Evolutionary conservation across 1,140 invertebrate genomes (phyloP), one percentile per base, ranked within the genome.

Genomic region (Dryas iulia): DNA sequence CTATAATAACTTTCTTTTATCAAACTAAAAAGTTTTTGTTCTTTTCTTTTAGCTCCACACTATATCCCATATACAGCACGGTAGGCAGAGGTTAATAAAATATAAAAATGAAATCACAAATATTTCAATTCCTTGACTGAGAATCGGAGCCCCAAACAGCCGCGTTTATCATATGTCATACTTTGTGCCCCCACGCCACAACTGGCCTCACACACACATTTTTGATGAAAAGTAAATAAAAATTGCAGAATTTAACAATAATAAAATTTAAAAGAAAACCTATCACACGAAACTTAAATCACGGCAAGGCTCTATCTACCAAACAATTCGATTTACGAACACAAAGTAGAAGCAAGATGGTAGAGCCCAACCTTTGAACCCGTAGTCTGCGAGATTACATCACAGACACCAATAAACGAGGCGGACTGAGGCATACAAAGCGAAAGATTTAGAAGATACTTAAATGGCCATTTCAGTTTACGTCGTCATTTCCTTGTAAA

Each of bases 311-410:
- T 12, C n/a, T 28, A 52, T 53, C 35, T 12, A 61, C 28, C 23
- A 28, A 52, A 61, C n/a, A 47, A 52, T 52, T 26, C 39, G 52
- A 61, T 52, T 61, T 11, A 53, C n/a, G 23, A 28, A 5, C 12
- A 10, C 39, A 30, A 30, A 52, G 39, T 52, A 30, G 23, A 47
- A 60, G 33, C 58, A 60, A 35, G 33, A 61, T 47, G 26, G 39
- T 52, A 33, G n/a, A 61, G 21, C 30, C 25, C 23, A 28, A 6
- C 59, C 25, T 62, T 53, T 62, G 39, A 62, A 21, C 10, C 24
- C 39, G 18, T 21, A 21, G 24, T 47, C 33, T 14, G 35, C 33
- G 2, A 26, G 35, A 61, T 53, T 61, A 61, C 25, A 52, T 33
- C 25, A 52, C 24, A 61, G 52, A 28, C 23, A n/a, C 24, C 59